Evolutionary conservation across 2,113 vertebrate genomes (phyloP), one percentile per base, ranked within the genome.

Genomic region (Campylomormyrus numenius): DNA sequence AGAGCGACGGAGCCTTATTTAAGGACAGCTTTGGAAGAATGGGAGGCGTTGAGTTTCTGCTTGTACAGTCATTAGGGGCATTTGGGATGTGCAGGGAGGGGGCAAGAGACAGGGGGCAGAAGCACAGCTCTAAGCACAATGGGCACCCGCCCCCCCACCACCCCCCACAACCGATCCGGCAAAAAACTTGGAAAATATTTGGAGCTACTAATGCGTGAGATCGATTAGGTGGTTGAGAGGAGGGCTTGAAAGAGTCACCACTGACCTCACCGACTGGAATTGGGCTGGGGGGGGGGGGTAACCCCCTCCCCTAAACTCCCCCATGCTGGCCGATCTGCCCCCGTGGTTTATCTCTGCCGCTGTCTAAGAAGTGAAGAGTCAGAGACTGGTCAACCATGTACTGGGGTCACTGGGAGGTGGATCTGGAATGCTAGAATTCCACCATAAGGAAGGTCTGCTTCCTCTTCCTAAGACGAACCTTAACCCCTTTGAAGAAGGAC

Each of bases 271-370:
- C 93, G 94, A 94, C 91, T 94, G 93, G 91, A 83, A 90, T 58
- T 89, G 90, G 94, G 93, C 93, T 92, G 93, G 85, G 92, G 92
- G 39, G 35, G 93, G 94, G 85, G 92, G 92, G 93, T 93, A 93
- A 94, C 94, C 87, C 87, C 94, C 93, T 94, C 92, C 89, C 92
- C 93, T 80, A 80, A 80, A 80, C 35, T 39, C 92, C 92, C 92
- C 94, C 93, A 27, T 21, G 11, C 50, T 0, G 92, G 93, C 94
- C 95, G 95, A 95, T 95, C 94, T 70, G 92, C 92, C 93, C 95
- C 95, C 93, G 96, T 96, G 96, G 96, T 95, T 93, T 96, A 97
- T 97, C 95, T 96, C 95, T 93, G 9, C 91, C 94, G 91, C 93
- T 94, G 94, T 91, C 90, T 92, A 93, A 95, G 94, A 94, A 91